Base-by-base conservation (phyloP, 1,140 invertebrate genomes). In the Leptinotarsa defecta region DNA sequence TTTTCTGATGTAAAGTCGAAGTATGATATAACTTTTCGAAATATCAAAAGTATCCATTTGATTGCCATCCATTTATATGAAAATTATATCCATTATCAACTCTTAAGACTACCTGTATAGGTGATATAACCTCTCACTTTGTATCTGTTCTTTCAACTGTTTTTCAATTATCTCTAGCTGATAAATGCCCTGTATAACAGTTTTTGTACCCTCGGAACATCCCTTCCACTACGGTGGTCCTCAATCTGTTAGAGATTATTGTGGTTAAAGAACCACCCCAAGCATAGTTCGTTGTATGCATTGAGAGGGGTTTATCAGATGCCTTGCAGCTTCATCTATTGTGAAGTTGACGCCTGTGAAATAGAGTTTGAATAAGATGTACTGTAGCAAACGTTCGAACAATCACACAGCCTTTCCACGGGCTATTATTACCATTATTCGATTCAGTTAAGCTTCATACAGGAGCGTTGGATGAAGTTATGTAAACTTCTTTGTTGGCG, bases 341-440 rank as follows among this genome's bases (percentile, higher is more conserved):
- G 73, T 77, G 61, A 68, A 68, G n/a, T 57, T 70, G 72, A 77
- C 76, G 76, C 76, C 76, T 77, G 76, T 67, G 73, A 77, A 77
- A 77, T 77, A 57, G 72, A 67, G 19, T n/a, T 62, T 77, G 72
- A 77, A 77, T 74, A 64, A 57, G 76, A 77, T 77, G 76, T 62
- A 68, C 22, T 68, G 65, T 68, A 34, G 65, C 65, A 27, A 68
- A 68, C 43, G 49, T 76, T 65, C 34, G 34, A 15, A 67, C 68
- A 76, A 71, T 71, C 71, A 76, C 69, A 65, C 71, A 76, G 48
- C 68, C 64, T 72, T 76, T 61, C 74, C 52, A 57, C 52, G 52
- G 70, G 34, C 69, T 49, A 76, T 71, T 76, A 71, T 71, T 13
- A 20, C 48, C 43, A 76, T 76, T 76, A 67, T 76, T 6, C 68